Evolutionary conservation across 2,797 vertebrate species (phyloP).

Genomic region (Alauda arvensis): DNA sequence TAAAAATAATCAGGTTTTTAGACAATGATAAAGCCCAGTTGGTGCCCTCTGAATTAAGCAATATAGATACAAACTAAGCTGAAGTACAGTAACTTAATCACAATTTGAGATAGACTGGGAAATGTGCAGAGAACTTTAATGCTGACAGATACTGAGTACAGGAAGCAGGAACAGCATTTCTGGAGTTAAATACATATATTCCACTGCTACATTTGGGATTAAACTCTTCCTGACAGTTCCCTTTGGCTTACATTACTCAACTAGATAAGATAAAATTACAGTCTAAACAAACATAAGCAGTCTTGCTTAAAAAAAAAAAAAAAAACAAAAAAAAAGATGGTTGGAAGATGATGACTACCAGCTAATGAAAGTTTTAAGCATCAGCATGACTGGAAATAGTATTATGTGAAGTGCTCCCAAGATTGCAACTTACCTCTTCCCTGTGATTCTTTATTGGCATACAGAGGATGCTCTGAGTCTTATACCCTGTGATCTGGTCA

Average conservation of each 20-base stretch:
- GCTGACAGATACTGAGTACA: background rate
- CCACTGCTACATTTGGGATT: background rate
- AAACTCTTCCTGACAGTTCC: background rate
- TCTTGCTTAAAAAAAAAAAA: background rate
- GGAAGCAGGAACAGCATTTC: background rate
- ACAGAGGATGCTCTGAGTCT: conserved; percentile 94
- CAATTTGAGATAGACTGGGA: background rate
- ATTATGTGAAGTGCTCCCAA: background rate
- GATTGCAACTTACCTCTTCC: conserved; percentile 82
- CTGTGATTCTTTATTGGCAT: conserved; percentile 97
- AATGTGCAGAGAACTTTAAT: background rate
- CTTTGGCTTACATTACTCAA: conserved; percentile 10
- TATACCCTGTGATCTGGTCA: conserved; percentile 95
- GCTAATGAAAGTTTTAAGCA: background rate
- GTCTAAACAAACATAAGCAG: background rate
- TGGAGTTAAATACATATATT: background rate
- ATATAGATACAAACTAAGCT: background rate
- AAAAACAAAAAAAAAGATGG: background rate
- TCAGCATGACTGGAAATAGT: background rate
- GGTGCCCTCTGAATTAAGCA: background rate
- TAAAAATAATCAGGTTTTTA: background rate
- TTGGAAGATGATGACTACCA: background rate
- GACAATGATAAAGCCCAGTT: background rate
- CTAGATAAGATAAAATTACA: conserved; percentile 6
- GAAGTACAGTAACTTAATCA: background rate